Base-by-base conservation (phyloP, 92 coral and sea anemone species). In the Micromussa lordhowensis region DNA sequence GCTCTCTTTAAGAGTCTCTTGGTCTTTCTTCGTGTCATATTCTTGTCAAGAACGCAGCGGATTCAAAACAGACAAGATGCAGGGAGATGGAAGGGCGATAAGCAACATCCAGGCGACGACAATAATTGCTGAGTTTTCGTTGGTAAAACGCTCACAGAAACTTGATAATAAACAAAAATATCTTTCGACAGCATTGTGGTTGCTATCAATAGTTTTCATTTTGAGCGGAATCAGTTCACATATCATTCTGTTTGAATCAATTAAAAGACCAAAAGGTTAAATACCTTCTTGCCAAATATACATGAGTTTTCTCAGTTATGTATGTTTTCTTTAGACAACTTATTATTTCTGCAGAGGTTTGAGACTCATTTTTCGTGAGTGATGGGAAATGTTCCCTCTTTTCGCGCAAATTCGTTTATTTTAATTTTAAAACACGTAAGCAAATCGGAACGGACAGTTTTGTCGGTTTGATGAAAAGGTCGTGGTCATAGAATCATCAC, bases 151-250 rank as follows among this genome's bases (percentile, higher is more conserved):
- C 77, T 68, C 61, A 68, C 58, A 44, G 85, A 82, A 68, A 82
- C 49, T 48, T 32, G 86, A 82, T 82, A 70, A 70, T 55, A 35
- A 36, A 40, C 61, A 71, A 55, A n/a, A 57, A 21, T 48, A 72
- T 83, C 87, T 83, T 40, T 84, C 80, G 36, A 29, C 88, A 34
- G 31, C 72, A 44, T 44, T 44, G 48, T 40, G 35, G 75, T 24
- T 29, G 34, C 80, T 73, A 48, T 75, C 14, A 28, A 57, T 70
- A 26, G 87, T 84, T 71, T 72, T 55, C 54, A 24, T 38, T 75
- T 75, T 24, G 51, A 70, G 61, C n/a, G 77, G 89, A 86, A 77
- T 86, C 89, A 49, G 30, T 86, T 86, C 78, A 57, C 89, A 36
- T 44, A 44, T 44, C 51, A 44, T 77, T 30, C 64, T 49, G 81